Conservation (phyloP, 2,113 vertebrate genomes). For the Mustela lutreola region DNA sequence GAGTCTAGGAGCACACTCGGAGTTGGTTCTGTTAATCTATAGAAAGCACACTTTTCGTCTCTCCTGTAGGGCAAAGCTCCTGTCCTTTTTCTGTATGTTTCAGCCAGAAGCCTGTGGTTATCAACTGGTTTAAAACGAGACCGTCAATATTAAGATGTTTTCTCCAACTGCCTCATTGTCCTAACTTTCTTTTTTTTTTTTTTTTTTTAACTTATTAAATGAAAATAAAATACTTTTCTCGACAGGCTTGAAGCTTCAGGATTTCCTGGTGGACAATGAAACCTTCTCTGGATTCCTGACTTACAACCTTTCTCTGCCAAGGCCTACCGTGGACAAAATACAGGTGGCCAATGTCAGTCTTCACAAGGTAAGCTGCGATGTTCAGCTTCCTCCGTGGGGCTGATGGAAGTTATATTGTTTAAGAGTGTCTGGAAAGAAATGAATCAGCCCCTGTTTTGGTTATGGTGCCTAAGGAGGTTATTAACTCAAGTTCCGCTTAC, state of each 20-base stretch:
- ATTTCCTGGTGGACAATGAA: conserved; percentile 95
- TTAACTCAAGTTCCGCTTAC: neutral
- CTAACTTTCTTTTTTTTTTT: neutral
- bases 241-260: conserved; percentile 93
- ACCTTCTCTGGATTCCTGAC: conserved; percentile 93
- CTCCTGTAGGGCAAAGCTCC: neutral
- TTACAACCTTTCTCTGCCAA: conserved; percentile 90
- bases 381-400: neutral
- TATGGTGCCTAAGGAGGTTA: neutral
- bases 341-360: conserved; percentile 90
- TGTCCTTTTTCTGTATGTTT: neutral
- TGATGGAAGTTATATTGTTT: neutral
- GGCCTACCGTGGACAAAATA: conserved; percentile 86
- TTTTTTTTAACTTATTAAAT: conserved; percentile 55
- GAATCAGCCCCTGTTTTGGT: neutral
- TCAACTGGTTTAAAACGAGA: neutral
- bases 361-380: conserved; percentile 88
- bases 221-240: conserved; percentile 66
- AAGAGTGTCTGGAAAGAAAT: neutral
- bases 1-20: neutral
- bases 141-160: neutral
- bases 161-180: neutral
- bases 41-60: neutral
- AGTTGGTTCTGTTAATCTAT: neutral
- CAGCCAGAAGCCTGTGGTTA: neutral